These are phyloP conservation scores for Heterodera schachtii DNA, from an alignment of 1,140 invertebrate genomes.

Conservation along the genomic window DNA sequence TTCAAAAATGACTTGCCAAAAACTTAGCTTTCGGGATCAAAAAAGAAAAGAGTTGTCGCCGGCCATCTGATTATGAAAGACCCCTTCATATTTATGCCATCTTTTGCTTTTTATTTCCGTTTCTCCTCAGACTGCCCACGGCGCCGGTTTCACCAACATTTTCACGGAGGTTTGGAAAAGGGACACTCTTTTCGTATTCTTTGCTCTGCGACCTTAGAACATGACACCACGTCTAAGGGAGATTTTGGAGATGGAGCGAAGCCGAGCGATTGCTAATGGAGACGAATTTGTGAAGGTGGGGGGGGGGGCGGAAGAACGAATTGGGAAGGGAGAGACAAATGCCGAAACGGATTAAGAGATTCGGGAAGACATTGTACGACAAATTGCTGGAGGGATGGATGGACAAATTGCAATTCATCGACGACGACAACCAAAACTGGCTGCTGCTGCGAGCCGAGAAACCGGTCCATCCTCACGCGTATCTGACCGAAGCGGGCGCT, in stretches of 20 bases:
- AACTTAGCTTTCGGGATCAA: too few relatives aligned
- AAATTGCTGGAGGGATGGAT: slow-evolving; percentile 47
- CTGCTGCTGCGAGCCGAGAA: slow-evolving; percentile 41
- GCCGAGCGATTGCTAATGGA: slow-evolving; percentile 66
- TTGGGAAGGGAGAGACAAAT: too few relatives aligned
- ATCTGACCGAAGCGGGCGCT: slow-evolving; percentile 30
- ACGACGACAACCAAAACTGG: slow-evolving; percentile 55
- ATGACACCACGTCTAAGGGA: slow-evolving; percentile 70
- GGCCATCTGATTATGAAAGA: too few relatives aligned
- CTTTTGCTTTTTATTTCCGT: not conserved
- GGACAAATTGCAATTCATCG: slow-evolving; percentile 52
- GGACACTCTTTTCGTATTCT: not conserved
- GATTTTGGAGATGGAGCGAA: slow-evolving; percentile 70
- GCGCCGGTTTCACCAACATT: slow-evolving; percentile 70
- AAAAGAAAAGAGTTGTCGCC: not conserved
- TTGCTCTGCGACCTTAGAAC: slow-evolving; percentile 62
- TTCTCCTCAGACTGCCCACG: slow-evolving; percentile 64
- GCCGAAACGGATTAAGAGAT: too few relatives aligned
- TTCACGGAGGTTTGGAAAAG: slow-evolving; percentile 60
- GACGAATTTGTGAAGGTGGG: slow-evolving; percentile 68
- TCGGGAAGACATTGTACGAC: slow-evolving; percentile 38
- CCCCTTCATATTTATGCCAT: too few relatives aligned
- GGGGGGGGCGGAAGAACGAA: too few relatives aligned
- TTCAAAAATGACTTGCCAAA: too few relatives aligned
- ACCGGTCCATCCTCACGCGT: slow-evolving; percentile 37